Evolutionary conservation across 2,113 vertebrate species (phyloP).

Genomic region (Dryoscopus gambensis): DNA sequence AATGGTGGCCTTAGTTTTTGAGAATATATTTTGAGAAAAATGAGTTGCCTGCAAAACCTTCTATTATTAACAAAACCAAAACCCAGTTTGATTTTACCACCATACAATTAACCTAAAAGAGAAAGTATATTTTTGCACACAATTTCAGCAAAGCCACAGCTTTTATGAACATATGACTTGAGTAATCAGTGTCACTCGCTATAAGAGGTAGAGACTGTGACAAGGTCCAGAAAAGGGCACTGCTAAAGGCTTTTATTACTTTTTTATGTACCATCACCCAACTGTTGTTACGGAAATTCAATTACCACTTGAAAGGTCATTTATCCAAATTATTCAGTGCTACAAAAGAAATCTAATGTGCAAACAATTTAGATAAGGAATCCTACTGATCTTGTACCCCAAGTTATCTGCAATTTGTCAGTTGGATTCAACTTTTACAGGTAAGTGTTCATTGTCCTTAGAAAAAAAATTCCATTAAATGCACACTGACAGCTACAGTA

Average conservation of each 20-base stretch:
- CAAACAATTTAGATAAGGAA: slow-evolving; percentile 72
- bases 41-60: not conserved
- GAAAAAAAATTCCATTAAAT: not conserved
- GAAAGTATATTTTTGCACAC: not conserved
- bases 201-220: slow-evolving; percentile 61
- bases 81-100: not conserved
- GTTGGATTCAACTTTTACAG: not conserved
- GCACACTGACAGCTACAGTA: not conserved
- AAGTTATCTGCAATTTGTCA: slow-evolving; percentile 22
- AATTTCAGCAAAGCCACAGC: not conserved
- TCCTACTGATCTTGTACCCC: not conserved
- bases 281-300: slow-evolving; percentile 70
- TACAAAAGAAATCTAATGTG: slow-evolving; percentile 53
- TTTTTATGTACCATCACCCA: slow-evolving; percentile 66
- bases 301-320: slow-evolving; percentile 68
- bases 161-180: slow-evolving; percentile 55
- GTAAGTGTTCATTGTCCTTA: not conserved
- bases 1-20: not conserved
- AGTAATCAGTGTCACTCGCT: slow-evolving; percentile 63
- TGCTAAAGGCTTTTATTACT: slow-evolving; percentile 65
- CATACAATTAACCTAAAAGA: not conserved
- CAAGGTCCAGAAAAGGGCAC: slow-evolving; percentile 63
- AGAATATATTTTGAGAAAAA: not conserved
- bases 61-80: not conserved
- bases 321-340: slow-evolving; percentile 66